Conservation (phyloP, 2,113 vertebrate genomes). For the Cavia porcellus region DNA sequence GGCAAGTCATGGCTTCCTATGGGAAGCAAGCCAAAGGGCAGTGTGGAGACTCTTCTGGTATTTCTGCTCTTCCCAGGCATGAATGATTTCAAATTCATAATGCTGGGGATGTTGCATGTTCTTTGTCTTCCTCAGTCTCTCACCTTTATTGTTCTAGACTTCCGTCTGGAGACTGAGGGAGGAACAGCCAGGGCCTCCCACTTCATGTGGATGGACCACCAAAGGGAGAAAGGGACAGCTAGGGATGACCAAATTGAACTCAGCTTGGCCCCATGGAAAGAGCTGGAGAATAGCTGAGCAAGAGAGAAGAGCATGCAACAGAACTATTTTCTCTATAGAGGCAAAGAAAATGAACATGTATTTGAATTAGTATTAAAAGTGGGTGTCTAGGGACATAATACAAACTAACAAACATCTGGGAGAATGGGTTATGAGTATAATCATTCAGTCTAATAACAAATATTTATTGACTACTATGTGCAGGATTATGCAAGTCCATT, state of each 20-base stretch:
- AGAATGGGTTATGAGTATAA: not conserved
- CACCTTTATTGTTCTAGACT: not conserved
- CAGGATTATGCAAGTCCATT: not conserved
- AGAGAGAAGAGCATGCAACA: not conserved
- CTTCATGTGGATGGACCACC: not conserved
- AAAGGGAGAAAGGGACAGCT: not conserved
- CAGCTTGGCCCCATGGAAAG: slow-evolving; percentile 12
- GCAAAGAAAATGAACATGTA: not conserved
- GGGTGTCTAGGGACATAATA: not conserved
- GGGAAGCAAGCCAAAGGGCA: slow-evolving; percentile 16
- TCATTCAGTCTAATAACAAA: not conserved
- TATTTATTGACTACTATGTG: not conserved
- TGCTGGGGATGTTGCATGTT: accelerated
- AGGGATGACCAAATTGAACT: not conserved
- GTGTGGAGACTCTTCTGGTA: not conserved
- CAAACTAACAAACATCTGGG: not conserved
- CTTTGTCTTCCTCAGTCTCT: not conserved
- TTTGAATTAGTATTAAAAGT: not conserved
- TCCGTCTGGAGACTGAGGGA: too few species aligned
- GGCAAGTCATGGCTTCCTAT: not conserved
- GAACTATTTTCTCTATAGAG: not conserved
- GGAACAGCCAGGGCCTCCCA: not conserved
- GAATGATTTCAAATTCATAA: not conserved
- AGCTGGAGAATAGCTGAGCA: not conserved
- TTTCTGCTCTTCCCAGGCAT: not conserved